Conservation (phyloP, 53 echinoderm and acorn worm species). For the Paelopatides confundens region DNA sequence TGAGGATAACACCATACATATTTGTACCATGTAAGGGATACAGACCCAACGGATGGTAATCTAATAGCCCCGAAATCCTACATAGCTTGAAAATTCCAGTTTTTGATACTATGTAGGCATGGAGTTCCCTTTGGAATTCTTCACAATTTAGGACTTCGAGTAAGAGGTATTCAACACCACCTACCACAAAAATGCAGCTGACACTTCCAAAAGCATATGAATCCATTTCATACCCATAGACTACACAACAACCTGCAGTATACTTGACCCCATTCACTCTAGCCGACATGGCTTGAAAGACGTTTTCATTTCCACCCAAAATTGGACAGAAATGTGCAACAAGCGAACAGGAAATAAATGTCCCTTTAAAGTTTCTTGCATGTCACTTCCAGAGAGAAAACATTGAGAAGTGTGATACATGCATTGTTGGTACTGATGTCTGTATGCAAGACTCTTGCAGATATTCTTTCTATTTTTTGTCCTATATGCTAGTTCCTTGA, state of each 20-base stretch:
- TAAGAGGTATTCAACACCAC: constrained; percentile 37
- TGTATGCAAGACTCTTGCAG: constrained; percentile 40
- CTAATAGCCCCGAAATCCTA: constrained; percentile 39
- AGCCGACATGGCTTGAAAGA: constrained; percentile 45
- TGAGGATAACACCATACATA: constrained; percentile 9
- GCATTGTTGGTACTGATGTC: constrained; percentile 57
- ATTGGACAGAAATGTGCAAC: not conserved
- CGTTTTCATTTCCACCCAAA: constrained; percentile 27
- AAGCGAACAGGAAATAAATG: constrained; percentile 15
- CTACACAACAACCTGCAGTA: constrained; percentile 47
- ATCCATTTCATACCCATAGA: constrained; percentile 42
- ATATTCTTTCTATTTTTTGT: constrained; percentile 55
- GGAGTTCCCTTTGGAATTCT: constrained; percentile 38
- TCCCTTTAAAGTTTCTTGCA: constrained; percentile 36
- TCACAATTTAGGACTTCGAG: constrained; percentile 27
- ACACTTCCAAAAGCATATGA: constrained; percentile 24
- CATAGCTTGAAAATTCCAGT: not conserved
- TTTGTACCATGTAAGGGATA: constrained; percentile 3
- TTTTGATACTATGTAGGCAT: constrained; percentile 49
- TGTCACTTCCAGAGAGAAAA: constrained; percentile 38
- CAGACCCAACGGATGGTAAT: constrained; percentile 22
- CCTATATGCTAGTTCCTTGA: constrained; percentile 46
- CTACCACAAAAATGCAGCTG: constrained; percentile 38
- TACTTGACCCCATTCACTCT: constrained; percentile 19
- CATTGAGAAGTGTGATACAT: not conserved